Percentiles rank a stretch among this genome's conserved stretches.
These are phyloP conservation scores for Synanceia verrucosa DNA, from an alignment of 2,797 vertebrate genomes.

Conservation along the genomic window DNA sequence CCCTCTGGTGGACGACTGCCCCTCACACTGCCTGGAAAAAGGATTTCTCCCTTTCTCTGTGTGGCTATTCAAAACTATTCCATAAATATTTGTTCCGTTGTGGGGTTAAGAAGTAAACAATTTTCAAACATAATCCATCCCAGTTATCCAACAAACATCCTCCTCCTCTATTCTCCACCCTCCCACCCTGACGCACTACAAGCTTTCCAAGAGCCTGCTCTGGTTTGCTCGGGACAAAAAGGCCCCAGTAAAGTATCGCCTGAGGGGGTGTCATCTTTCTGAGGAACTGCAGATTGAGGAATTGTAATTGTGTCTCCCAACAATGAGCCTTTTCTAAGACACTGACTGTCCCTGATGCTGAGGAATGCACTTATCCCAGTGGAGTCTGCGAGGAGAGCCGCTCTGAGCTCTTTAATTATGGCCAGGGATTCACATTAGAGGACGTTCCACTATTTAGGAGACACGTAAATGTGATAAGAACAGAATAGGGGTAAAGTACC, in stretches of 20 bases:
- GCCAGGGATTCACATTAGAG: conserved; percentile 42
- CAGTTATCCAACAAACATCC: conserved; percentile 3
- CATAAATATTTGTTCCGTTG: conserved; percentile 37
- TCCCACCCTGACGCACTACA: conserved; percentile 22
- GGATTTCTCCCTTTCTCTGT: conserved; percentile 18
- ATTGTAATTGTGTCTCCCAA: conserved; percentile 45
- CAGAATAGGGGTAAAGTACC: not conserved
- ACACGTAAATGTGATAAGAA: conserved; percentile 32
- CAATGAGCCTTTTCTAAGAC: conserved; percentile 56
- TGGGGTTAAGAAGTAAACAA: conserved; percentile 30
- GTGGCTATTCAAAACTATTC: conserved; percentile 19
- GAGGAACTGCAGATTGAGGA: conserved; percentile 22
- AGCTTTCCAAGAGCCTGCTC: conserved; percentile 23
- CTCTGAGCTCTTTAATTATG: conserved; percentile 40
- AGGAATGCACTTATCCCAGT: conserved; percentile 60
- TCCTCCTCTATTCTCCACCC: conserved; percentile 8
- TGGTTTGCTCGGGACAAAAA: conserved; percentile 8
- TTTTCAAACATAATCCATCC: conserved; percentile 28
- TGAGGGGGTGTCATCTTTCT: conserved; percentile 49
- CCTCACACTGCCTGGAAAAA: conserved; percentile 31
- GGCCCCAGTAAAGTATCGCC: conserved; percentile 17
- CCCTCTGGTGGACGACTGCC: conserved; percentile 40
- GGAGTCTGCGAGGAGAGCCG: conserved; percentile 3
- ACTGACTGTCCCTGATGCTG: conserved; percentile 20
- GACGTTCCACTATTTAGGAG: conserved; percentile 7